Percentiles rank a stretch among this genome's conserved stretches.
Conservation (phyloP, 64 coral and sea anemone species). For the Actinia tenebrosa region DNA sequence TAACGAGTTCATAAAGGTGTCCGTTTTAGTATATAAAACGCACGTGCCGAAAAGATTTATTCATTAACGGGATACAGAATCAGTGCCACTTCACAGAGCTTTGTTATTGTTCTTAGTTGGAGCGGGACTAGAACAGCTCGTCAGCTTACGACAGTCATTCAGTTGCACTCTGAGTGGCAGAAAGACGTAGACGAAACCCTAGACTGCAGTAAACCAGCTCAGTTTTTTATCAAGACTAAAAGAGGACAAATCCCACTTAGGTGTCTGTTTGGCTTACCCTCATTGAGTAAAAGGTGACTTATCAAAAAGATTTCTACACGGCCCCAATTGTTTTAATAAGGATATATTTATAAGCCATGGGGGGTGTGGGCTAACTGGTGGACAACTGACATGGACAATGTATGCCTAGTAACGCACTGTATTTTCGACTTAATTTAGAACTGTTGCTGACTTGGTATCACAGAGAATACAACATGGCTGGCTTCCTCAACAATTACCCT, state of each 20-base stretch:
- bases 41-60: conserved; percentile 25
- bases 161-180: conserved; percentile 11
- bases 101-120: not conserved
- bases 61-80: conserved; percentile 28
- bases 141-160: conserved; percentile 9
- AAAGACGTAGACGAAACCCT: conserved; percentile 2
- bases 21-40: not conserved
- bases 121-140: conserved; percentile 2
- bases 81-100: conserved; percentile 1
- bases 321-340: conserved; percentile 71
- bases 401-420: conserved; percentile 24
- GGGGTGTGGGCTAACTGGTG: conserved; percentile 63
- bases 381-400: conserved; percentile 52
- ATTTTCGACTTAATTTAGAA: conserved; percentile 57
- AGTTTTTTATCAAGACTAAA: conserved; percentile 14
- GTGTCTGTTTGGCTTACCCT: conserved; percentile 29
- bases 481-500: conserved; percentile 90
- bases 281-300: conserved; percentile 38
- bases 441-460: conserved; percentile 32
- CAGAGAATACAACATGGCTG: conserved; percentile 67
- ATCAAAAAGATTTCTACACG: conserved; percentile 76
- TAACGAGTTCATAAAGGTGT: not conserved
- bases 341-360: conserved; percentile 74
- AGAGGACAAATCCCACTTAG: conserved; percentile 37
- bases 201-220: conserved; percentile 19